These are phyloP conservation scores for Polydrusus tereticollis DNA, from an alignment of 2,888 invertebrate species.

Conservation along the genomic window DNA sequence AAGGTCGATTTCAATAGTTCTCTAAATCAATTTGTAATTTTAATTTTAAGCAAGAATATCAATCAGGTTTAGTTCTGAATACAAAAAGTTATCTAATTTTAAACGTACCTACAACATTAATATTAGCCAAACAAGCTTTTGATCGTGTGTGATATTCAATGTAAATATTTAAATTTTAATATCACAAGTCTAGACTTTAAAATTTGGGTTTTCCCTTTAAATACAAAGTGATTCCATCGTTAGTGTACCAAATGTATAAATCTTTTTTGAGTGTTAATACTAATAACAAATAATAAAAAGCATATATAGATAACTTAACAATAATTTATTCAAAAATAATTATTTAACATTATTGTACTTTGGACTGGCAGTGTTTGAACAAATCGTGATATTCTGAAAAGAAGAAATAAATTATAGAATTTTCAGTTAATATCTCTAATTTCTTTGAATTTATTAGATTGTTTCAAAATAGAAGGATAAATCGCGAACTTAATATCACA, in stretches of 20 bases:
- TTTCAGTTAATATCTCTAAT: too few relatives aligned
- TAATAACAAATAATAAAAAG: too few relatives aligned
- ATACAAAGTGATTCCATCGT: too few relatives aligned
- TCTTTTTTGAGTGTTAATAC: too few relatives aligned
- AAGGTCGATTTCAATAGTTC: too few relatives aligned
- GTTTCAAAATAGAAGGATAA: too few relatives aligned
- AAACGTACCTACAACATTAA: background rate
- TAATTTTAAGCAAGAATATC: too few relatives aligned
- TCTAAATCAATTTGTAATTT: too few relatives aligned
- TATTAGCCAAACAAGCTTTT: background rate
- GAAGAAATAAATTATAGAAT: background rate
- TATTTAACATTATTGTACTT: conserved; percentile 1
- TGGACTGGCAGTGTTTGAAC: background rate
- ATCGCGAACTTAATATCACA: too few relatives aligned
- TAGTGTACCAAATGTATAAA: background rate
- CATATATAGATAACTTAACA: conserved; percentile 2
- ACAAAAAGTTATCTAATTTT: background rate
- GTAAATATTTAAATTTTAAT: background rate
- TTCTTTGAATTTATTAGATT: too few relatives aligned
- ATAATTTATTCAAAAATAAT: conserved; percentile 14
- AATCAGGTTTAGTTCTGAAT: background rate
- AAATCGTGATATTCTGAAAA: background rate
- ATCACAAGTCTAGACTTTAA: background rate
- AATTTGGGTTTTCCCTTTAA: too few relatives aligned
- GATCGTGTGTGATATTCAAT: background rate